Percentiles rank a stretch among this genome's conserved stretches.
These are phyloP conservation scores for Tenthredo scrophulariae DNA, from an alignment of 2,888 invertebrate genomes.

Conservation along the genomic window DNA sequence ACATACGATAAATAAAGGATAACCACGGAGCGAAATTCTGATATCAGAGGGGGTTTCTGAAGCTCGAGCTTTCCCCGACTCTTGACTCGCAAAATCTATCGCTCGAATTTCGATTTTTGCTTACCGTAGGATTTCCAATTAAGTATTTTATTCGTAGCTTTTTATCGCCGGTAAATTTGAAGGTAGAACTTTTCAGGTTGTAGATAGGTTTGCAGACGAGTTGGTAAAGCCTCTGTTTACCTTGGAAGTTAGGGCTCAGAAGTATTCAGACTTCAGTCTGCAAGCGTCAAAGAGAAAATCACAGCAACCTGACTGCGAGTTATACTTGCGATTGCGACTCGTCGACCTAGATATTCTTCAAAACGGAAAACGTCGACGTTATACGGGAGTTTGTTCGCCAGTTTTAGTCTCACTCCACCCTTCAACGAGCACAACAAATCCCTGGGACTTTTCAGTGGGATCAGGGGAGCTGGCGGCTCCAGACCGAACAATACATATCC, in stretches of 20 bases:
- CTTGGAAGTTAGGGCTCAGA: not conserved
- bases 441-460: not conserved
- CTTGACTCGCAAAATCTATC: not conserved
- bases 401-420: constrained; percentile 6
- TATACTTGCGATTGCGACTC: constrained; percentile 27
- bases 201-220: not conserved
- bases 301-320: constrained; percentile 9
- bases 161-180: not conserved
- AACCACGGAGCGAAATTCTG: not conserved
- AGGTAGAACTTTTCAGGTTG: not conserved
- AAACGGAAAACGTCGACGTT: constrained; percentile 18
- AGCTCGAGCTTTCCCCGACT: not conserved
- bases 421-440: constrained; percentile 5
- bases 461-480: constrained; percentile 17
- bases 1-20: not conserved
- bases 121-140: not conserved
- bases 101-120: not conserved
- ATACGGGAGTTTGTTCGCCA: constrained; percentile 18
- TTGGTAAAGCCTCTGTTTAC: not conserved
- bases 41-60: not conserved
- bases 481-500: constrained; percentile 8
- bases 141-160: not conserved
- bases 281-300: constrained; percentile 36
- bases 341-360: constrained; percentile 18
- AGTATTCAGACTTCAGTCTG: not conserved